Evolutionary conservation across 1,140 invertebrate genomes (phyloP).

Genomic region (Lepidurus arcticus): DNA sequence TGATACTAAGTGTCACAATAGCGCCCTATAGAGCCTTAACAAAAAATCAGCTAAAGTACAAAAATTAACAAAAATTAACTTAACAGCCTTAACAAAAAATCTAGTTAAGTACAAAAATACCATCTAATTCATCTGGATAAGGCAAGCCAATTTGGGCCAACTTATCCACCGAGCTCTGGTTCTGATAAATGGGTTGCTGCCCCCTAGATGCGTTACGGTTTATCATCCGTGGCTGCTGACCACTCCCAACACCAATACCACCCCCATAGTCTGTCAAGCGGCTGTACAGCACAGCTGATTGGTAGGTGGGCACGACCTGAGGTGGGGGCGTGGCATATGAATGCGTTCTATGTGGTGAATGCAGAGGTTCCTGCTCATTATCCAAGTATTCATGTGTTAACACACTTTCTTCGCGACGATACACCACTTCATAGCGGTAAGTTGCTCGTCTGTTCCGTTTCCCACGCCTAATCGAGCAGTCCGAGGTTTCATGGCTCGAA

Average conservation of each 20-base stretch:
- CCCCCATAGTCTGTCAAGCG: neutral
- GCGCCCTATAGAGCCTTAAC: no score
- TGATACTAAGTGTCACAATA: no score
- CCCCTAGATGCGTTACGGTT: neutral
- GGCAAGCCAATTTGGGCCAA: neutral
- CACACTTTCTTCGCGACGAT: slow-evolving; percentile 38
- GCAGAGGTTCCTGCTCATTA: slow-evolving; percentile 25
- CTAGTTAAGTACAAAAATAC: neutral
- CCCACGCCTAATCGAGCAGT: slow-evolving; percentile 38
- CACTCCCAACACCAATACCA: neutral
- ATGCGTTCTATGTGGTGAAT: neutral
- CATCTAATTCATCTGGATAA: slow-evolving; percentile 3
- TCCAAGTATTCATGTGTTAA: slow-evolving; percentile 38
- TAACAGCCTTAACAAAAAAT: no score
- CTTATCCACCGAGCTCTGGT: neutral
- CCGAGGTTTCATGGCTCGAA: slow-evolving; percentile 34
- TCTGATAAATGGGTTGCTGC: slow-evolving; percentile 1
- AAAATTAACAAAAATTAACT: no score
- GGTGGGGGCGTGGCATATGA: slow-evolving; percentile 14
- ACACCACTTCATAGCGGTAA: slow-evolving; percentile 41
- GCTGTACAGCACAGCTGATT: neutral
- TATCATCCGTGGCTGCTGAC: neutral
- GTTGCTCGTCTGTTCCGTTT: slow-evolving; percentile 37
- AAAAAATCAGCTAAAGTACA: no score
- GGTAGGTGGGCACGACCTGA: neutral